Evolutionary conservation across 2,888 invertebrate species (phyloP), one percentile per base, ranked within the genome.

Genomic region (Isoperla grammatica): DNA sequence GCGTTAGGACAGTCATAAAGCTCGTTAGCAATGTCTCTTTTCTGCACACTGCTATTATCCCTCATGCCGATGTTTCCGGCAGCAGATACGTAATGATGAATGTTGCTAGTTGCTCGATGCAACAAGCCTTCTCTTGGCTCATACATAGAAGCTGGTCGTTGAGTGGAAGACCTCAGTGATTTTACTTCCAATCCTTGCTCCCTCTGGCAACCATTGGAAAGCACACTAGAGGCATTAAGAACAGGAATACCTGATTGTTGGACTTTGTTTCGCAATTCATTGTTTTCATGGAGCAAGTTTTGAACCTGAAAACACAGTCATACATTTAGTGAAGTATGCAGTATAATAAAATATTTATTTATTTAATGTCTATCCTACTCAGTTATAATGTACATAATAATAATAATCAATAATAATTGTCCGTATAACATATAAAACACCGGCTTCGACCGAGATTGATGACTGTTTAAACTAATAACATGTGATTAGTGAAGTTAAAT

Each of bases 101-200:
- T 19, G 40, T 55, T 40, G 13, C n/a, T 17, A 4, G n/a, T 23
- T 19, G 29, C 11, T 12, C 63, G 63, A 23, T 61, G 57, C 12
- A 81, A 79, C 72, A 82, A 78, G 63, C 86, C 87, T 77, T 90
- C 84, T 67, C 91, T 82, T 65, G 89, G 83, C 75, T 91, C 91
- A 75, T 87, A 92, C 91, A 92, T 91, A 76, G 91, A 91, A 67
- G 87, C 88, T 68, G 91, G 91, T 69, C 91, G 79, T 73, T 87
- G 88, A 63, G 76, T 75, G 61, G 61, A 40, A 2, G 43, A 17
- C 35, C 76, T 65, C 49, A 74, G 65, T 17, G 75, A 71, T 69
- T 77, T 78, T 56, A 76, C 70, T 59, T 81, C 79, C 68, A 77
- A 67, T 35, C 77, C 75, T 17, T 81, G 79, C 63, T 80, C 80